A percentile compares a stretch with the other conserved stretches of the same genome.
Evolutionary conservation across 2,797 vertebrate genomes (phyloP).

Genomic region (Valencia hispanica): DNA sequence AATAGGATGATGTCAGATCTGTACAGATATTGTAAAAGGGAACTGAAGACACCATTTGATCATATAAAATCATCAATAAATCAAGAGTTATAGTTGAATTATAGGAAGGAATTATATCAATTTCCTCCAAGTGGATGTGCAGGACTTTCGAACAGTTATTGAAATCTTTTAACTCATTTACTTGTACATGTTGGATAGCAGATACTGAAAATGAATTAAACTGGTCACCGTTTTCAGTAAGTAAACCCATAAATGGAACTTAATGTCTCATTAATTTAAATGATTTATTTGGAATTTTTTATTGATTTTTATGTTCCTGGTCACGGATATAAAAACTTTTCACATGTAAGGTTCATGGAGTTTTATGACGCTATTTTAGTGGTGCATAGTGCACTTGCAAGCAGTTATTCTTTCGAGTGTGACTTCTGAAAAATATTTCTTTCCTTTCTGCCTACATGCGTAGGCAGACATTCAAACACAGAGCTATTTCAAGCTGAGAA

Average conservation of each 20-base stretch:
- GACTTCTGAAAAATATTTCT: conserved; percentile 18
- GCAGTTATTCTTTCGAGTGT: conserved; percentile 12
- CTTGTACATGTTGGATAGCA: background rate
- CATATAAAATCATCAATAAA: background rate
- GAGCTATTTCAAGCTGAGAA: conserved; percentile 38
- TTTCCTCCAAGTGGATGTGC: background rate
- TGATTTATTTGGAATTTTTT: background rate
- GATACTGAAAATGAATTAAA: background rate
- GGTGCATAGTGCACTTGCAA: background rate
- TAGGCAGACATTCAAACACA: conserved; percentile 21
- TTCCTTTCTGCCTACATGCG: conserved; percentile 12
- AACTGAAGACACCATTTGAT: background rate
- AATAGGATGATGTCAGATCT: too few species aligned
- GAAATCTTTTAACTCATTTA: background rate
- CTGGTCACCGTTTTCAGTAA: background rate
- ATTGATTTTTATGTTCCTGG: background rate
- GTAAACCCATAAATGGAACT: background rate
- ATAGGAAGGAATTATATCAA: background rate
- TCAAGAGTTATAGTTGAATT: background rate
- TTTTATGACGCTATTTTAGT: background rate
- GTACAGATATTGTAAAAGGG: too few species aligned
- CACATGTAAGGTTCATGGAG: background rate
- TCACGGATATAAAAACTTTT: background rate
- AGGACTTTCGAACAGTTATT: background rate
- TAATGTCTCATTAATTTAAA: background rate